These are phyloP conservation scores for Xestia xanthographa DNA, from an alignment of 2,888 invertebrate genomes.

Conservation along the genomic window DNA sequence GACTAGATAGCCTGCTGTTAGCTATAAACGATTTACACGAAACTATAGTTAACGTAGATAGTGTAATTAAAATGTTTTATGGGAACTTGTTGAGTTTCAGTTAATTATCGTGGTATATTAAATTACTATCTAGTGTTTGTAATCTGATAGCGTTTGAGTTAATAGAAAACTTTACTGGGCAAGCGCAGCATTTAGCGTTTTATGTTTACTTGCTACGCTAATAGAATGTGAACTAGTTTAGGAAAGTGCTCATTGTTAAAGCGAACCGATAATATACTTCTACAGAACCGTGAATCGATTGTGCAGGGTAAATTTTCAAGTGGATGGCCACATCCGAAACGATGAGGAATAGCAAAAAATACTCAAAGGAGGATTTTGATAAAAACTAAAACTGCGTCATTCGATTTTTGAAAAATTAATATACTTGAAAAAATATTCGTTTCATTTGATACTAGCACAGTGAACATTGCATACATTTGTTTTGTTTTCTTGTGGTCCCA, in stretches of 20 bases:
- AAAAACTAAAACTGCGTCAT: too few relatives aligned
- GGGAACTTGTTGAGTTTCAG: conserved; percentile 30
- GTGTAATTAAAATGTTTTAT: conserved; percentile 44
- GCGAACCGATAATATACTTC: background rate
- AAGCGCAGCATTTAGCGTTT: background rate
- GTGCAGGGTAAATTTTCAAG: too few relatives aligned
- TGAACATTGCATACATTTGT: background rate
- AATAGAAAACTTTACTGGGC: conserved; percentile 13
- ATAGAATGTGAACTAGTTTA: background rate
- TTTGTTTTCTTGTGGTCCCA: too few relatives aligned
- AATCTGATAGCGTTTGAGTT: conserved; percentile 32
- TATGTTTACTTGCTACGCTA: background rate
- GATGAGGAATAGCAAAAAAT: too few relatives aligned
- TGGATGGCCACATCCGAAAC: too few relatives aligned
- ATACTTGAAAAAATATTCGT: background rate
- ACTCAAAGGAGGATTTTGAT: too few relatives aligned
- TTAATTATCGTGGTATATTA: conserved; percentile 33
- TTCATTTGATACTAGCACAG: background rate
- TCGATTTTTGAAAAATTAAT: too few relatives aligned
- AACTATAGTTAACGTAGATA: conserved; percentile 16
- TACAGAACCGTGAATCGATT: background rate
- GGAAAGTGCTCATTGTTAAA: background rate
- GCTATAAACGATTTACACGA: conserved; percentile 16
- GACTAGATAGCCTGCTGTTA: background rate
- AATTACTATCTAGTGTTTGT: conserved; percentile 31